phyloP scores from a whole-genome alignment of 2,113 vertebrate genomes.

The Sisor rabdophorus region DNA sequence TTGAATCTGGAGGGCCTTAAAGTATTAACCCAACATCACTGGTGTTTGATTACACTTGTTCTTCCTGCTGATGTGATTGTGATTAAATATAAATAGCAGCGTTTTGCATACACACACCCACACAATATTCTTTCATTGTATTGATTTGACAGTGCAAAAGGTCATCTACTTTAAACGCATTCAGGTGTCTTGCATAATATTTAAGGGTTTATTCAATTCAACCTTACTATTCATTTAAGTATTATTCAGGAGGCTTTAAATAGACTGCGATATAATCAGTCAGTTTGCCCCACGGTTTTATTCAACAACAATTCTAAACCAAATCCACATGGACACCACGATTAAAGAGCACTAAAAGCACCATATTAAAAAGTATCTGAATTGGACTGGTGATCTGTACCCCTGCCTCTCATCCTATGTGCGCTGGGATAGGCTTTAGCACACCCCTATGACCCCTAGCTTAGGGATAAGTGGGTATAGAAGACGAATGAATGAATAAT shows the following conservation, averaged over 20 bases:
- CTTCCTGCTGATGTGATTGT: background rate
- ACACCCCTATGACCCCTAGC: too few relatives aligned
- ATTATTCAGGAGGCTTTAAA: background rate
- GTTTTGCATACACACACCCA: background rate
- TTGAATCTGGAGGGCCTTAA: constrained; percentile 34
- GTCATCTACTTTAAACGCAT: constrained; percentile 14
- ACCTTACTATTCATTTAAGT: background rate
- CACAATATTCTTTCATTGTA: background rate
- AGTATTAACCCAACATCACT: constrained; percentile 17
- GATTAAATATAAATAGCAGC: constrained; percentile 30
- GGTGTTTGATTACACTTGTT: constrained; percentile 26
- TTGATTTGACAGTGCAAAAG: background rate
- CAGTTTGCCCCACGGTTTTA: background rate
- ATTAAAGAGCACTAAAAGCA: background rate
- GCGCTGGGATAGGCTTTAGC: too few relatives aligned
- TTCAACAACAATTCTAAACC: background rate
- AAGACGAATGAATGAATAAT: too few relatives aligned
- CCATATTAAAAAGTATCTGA: too few relatives aligned
- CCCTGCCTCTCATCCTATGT: too few relatives aligned
- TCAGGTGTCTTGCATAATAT: background rate
- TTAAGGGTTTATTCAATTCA: background rate
- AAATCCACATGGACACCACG: background rate
- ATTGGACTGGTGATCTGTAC: too few relatives aligned
- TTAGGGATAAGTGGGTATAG: too few relatives aligned
- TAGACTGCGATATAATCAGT: background rate